phyloP scores from a whole-genome alignment of 2,888 invertebrate genomes.

The Ferrisia virgata region DNA sequence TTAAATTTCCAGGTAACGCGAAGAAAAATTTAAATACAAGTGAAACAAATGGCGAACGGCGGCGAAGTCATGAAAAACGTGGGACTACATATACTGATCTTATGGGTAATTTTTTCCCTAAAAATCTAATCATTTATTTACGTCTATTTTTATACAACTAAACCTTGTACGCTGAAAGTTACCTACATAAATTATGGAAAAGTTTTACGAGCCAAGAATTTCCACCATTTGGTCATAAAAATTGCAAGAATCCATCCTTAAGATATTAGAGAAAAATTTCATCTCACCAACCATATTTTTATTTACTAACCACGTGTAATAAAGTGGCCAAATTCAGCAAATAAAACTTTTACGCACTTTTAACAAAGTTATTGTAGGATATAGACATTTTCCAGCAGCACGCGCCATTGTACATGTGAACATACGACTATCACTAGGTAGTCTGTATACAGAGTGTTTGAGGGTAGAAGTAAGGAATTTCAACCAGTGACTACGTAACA shows the following conservation, averaged over 20 bases:
- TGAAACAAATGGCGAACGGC: background rate
- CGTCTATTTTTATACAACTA: background rate
- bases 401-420: background rate
- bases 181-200: conserved; percentile 6
- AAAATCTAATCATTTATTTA: conserved; percentile 15
- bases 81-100: background rate
- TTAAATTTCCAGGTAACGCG: background rate
- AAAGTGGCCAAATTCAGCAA: background rate
- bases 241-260: conserved; percentile 3
- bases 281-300: background rate
- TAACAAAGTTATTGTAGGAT: background rate
- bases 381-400: background rate
- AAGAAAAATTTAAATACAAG: conserved; percentile 3
- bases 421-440: background rate
- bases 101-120: background rate
- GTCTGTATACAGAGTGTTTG: no score
- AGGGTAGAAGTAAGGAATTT: no score
- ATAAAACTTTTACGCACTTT: background rate
- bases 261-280: conserved; percentile 16
- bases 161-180: background rate
- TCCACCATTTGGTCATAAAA: conserved; percentile 22
- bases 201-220: conserved; percentile 23
- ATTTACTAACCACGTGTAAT: conserved; percentile 25
- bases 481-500: no score
- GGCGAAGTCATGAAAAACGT: background rate